phyloP scores from a whole-genome alignment of 2,888 invertebrate species.

The Nemapogon koenigi region DNA sequence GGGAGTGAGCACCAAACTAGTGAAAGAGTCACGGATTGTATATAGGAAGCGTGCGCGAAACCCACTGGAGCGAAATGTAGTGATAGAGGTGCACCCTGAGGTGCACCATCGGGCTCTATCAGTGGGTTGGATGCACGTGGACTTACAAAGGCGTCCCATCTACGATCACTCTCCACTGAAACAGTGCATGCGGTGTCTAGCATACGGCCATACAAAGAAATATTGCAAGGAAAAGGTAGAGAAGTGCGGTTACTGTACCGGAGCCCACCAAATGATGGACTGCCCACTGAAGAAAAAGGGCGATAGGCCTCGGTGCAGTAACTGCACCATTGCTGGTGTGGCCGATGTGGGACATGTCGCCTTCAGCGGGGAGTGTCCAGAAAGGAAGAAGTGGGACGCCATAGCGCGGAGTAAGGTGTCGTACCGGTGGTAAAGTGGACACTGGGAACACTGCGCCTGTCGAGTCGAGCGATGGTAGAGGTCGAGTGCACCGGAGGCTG shows the following conservation, averaged over 20 bases:
- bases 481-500: too few relatives aligned
- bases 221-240: conserved; percentile 7
- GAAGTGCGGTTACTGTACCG: conserved; percentile 13
- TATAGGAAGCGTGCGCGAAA: too few relatives aligned
- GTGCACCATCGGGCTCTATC: too few relatives aligned
- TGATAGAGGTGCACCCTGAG: too few relatives aligned
- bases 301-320: conserved; percentile 9
- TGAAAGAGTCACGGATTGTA: too few relatives aligned
- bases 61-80: too few relatives aligned
- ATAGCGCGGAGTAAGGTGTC: conserved; percentile 12
- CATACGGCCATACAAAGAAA: conserved; percentile 9
- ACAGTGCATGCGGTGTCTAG: conserved; percentile 12
- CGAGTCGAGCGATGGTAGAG: too few relatives aligned
- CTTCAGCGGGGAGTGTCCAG: conserved; percentile 11
- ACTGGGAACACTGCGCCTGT: background rate
- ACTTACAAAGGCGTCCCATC: conserved; percentile 3
- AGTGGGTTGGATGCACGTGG: background rate
- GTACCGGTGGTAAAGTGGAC: conserved; percentile 15
- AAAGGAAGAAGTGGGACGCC: conserved; percentile 13
- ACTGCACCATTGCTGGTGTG: conserved; percentile 12
- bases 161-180: conserved; percentile 10
- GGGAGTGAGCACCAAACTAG: too few relatives aligned
- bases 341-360: conserved; percentile 11
- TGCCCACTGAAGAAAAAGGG: conserved; percentile 3
- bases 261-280: conserved; percentile 6